Evolutionary conservation across 64 coral and sea anemone genomes (phyloP).

Genomic region (Stichodactyla helianthus): DNA sequence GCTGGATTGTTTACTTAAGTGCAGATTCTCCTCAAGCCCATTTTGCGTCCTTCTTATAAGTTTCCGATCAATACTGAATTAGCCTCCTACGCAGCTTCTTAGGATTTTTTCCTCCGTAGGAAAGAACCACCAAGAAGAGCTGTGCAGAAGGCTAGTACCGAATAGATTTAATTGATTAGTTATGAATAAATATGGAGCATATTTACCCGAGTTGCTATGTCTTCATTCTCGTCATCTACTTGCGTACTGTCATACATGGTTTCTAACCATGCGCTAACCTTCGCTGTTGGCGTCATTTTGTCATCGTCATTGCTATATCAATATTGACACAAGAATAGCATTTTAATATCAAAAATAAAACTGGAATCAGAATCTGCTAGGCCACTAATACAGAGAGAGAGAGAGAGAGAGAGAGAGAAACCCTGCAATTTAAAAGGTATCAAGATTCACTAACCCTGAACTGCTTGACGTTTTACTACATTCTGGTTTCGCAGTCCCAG

Average conservation of each 20-base stretch:
- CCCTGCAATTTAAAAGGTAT: neutral
- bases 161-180: neutral
- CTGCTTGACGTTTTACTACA: neutral
- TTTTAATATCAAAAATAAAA: neutral
- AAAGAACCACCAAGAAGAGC: too few species aligned
- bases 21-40: too few species aligned
- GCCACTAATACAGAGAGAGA: too few species aligned
- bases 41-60: too few species aligned
- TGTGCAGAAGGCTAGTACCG: neutral
- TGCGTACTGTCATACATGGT: neutral
- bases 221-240: neutral
- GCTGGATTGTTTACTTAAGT: too few species aligned
- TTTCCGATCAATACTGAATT: too few species aligned
- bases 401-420: too few species aligned
- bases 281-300: neutral
- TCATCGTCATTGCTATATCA: neutral
- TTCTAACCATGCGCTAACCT: constrained; percentile 22
- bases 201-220: neutral
- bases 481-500: neutral
- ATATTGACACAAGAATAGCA: neutral
- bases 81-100: too few species aligned
- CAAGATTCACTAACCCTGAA: neutral
- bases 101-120: too few species aligned
- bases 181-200: neutral
- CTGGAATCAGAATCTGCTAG: too few species aligned